Evolutionary conservation across 2,113 vertebrate genomes (phyloP), one percentile per base, ranked within the genome.

Genomic region (Ursus arctos): DNA sequence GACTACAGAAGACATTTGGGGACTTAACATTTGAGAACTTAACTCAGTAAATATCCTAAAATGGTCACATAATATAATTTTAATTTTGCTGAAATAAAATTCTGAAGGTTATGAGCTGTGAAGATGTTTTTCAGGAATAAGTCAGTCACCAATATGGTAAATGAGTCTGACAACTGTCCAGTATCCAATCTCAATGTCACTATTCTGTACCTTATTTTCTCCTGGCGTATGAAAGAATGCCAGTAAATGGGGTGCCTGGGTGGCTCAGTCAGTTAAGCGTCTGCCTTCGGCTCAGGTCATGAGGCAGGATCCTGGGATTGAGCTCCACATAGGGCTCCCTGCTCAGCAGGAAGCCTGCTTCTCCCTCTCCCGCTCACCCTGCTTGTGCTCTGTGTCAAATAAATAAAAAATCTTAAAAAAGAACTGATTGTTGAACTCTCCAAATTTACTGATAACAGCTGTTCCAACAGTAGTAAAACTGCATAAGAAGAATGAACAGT

Each of bases 191-290:
- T 88, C 90, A 71, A 63, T 18, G 7, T 4, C 47, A 31, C 63
- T 88, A 40, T 88, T 57, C 77, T 65, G 76, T 94, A 82, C 65
- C 67, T 94, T 88, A 57, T 28, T 72, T 85, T 90, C 57, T 81
- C 14, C 28, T 36, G 76, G 4, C 55, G 21, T 72, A 6, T 83
- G 53, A 49, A 11, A 72, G 10, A 74, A 74, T 65, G 74, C 40
- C 84, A 59, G 49, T 47, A 67, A 92, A 81, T 43, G 63, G 13
- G 63, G 28, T 3, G 6, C 63, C 63, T 15, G 28, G 63, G 13
- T 16, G 63, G 63, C 28, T 65, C 28, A 33, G 63, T 33, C 1
- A 6, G 28, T 65, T 33, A 65, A 31, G 28, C 14, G 28, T 65
- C 28, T 65, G 28, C 31, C 28, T 65, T 65, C 6, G 12, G 28